Evolutionary conservation across 2,797 vertebrate species (phyloP).

Genomic region (Gallinago stenura): DNA sequence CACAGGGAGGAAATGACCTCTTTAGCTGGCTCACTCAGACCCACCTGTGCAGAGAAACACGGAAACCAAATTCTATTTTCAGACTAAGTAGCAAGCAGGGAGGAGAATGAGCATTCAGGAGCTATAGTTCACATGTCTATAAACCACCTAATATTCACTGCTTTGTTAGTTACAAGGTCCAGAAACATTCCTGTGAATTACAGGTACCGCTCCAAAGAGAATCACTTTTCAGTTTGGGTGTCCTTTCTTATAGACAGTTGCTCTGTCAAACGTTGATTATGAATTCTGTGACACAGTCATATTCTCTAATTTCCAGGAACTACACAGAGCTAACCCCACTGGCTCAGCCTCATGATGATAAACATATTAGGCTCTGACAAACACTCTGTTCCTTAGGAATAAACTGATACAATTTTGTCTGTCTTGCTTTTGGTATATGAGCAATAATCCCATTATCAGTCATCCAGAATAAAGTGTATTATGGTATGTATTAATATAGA

Average conservation of each 20-base stretch:
- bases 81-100: background rate
- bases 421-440: conserved; percentile 17
- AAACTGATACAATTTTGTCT: background rate
- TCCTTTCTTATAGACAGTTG: background rate
- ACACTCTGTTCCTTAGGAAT: background rate
- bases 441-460: conserved; percentile 57
- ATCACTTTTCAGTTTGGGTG: background rate
- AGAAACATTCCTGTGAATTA: background rate
- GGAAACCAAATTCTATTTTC: background rate
- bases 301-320: background rate
- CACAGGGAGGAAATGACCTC: background rate
- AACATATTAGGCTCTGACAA: background rate
- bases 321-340: background rate
- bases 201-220: background rate
- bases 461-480: conserved; percentile 46
- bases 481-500: background rate
- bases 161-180: background rate
- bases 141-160: background rate
- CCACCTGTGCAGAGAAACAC: background rate
- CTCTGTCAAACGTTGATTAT: background rate
- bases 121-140: background rate
- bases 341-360: background rate
- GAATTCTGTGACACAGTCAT: background rate
- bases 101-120: background rate
- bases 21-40: background rate